Evolutionary conservation across 1,140 invertebrate genomes (phyloP), one percentile per base, ranked within the genome.

Genomic region (Oryctes rhinoceros): DNA sequence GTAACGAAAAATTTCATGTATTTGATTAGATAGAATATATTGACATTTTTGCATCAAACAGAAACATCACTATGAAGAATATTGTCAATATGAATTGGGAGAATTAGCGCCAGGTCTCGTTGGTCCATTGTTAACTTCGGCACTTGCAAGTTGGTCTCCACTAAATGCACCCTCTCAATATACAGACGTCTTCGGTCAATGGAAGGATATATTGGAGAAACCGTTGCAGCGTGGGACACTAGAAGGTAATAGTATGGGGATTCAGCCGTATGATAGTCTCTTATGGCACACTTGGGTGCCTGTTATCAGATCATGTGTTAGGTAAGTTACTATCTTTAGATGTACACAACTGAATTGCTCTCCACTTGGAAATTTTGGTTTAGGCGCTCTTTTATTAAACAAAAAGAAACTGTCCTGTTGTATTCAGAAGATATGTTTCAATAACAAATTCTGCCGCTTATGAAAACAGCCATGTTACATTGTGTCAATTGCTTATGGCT

Each of bases 261-360:
- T 94, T 87, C 92, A 94, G 85, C 93, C 94, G 0, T 96, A 96
- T 85, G 93, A 95, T 85, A 91, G 91, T 82, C 88, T 98, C 4
- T 89, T 98, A 78, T 98, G 97, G 97, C 94, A 96, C 80, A 92
- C 94, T 0, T 96, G 96, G 92, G 94, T 98, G 91, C 97, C 96
- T 44, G 90, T 90, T 79, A 89, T 97, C 78, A 90, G 95, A 83
- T 90, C 89, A 80, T 91, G 94, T 48, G 90, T 94, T 84, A 89
- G 91, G 90, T 93, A 90, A 89, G 90, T 86, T 85, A 82, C 80
- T 79, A 78, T 15, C 71, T 76, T 80, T 77, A 37, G 76, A 13
- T 47, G 48, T 48, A 77, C 39, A 35, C 76, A 77, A 77, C n/a
- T 47, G 76, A 48, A 53, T 39, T 47, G 35, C 24, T 77, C 35